Base-by-base conservation (phyloP, 1,140 invertebrate genomes). In the Belonocnema kinseyi region DNA sequence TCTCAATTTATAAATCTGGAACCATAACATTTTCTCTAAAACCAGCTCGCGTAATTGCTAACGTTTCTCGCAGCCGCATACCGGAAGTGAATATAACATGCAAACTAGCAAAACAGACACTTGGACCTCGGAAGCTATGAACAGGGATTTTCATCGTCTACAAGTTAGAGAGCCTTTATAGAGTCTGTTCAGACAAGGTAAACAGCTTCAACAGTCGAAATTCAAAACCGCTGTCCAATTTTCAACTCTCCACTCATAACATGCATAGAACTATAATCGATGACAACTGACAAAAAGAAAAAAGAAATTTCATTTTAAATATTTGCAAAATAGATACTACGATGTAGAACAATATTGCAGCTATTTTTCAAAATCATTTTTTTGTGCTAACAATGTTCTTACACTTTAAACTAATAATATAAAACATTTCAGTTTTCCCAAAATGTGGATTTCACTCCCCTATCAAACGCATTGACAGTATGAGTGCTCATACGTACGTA, bases 71-170 rank as follows among this genome's bases (percentile, higher is more conserved):
- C 78, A 14, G 50, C 54, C 33, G 19, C 74, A 78, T 81, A 78
- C 72, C 73, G 77, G 72, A 50, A 75, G 72, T 66, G 80, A 84
- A 85, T 83, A 82, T 84, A 79, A 85, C 85, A 77, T 73, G 77
- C 73, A 26, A 77, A 80, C 70, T 78, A 76, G 72, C 74, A 78
- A 72, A 80, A 78, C 66, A 75, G 71, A 79, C 78, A 78, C 76
- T 81, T 78, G 79, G 74, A 73, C 77, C 73, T 77, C 74, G 52
- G 53, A 80, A 75, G 76, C 77, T 78, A 4, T 10, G 10, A 26
- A 21, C 21, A 33, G 75, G 82, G 81, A 85, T 85, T 86, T 84
- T 73, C 77, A 80, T 79, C 79, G 77, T 80, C 66, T 75, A 72
- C 78, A 75, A 77, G 78, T 84, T 78, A 78, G 70, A 78, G 73